Evolutionary conservation across 2,113 vertebrate species (phyloP).

Genomic region (Neolamprologus falcicula): DNA sequence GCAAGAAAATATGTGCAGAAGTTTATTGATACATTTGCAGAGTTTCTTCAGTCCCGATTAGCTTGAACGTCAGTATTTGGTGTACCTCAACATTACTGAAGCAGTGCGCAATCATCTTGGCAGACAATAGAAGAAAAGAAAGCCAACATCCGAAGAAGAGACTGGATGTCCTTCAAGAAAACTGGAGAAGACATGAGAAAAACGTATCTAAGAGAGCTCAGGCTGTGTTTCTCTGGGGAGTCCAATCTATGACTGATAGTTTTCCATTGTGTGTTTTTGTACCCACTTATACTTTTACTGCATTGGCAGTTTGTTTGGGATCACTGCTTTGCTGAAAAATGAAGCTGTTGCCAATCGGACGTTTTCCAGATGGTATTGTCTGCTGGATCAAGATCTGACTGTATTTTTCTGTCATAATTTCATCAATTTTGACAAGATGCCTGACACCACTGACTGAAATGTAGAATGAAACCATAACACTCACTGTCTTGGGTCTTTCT

Average conservation of each 20-base stretch:
- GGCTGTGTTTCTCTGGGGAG: background rate
- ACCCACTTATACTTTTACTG: background rate
- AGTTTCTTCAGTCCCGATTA: background rate
- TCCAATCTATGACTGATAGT: background rate
- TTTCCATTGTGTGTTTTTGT: background rate
- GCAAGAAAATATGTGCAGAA: background rate
- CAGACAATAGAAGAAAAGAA: background rate
- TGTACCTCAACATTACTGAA: background rate
- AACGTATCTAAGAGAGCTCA: background rate
- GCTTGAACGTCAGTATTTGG: background rate
- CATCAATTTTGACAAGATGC: background rate
- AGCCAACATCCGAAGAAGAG: background rate
- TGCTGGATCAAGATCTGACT: background rate
- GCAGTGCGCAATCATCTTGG: background rate
- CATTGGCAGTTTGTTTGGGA: background rate
- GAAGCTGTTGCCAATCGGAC: background rate
- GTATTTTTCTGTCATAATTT: background rate
- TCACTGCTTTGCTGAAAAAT: background rate
- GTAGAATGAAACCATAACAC: background rate
- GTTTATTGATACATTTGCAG: background rate
- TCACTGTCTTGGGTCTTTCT: background rate
- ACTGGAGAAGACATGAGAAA: background rate
- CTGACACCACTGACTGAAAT: background rate
- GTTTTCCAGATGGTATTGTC: background rate
- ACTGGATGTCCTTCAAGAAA: background rate